Base-by-base conservation (phyloP, 1,140 invertebrate genomes). In the Aphelenchoides fujianensis region DNA sequence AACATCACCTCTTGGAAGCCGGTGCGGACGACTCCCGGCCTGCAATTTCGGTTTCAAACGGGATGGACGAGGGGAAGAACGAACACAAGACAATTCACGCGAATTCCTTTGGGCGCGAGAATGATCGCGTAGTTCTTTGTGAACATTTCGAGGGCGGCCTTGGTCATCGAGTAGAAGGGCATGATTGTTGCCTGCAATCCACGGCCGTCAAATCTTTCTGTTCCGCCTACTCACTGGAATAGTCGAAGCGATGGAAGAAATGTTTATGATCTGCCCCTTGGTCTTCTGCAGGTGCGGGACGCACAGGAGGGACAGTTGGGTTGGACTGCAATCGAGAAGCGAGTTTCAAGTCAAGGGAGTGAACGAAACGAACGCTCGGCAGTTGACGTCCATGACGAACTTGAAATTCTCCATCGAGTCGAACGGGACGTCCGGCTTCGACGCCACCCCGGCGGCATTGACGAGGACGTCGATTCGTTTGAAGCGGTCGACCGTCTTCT, bases 101-200 rank as follows among this genome's bases (percentile, higher is more conserved):
- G 55, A 7, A 59, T 59, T 59, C 55, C 55, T 19, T 59, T 5
- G 12, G 55, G 55, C 5, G 5, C 19, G 32, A 59, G 55, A 7
- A 7, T 19, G 19, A 19, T 5, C 7, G 55, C 55, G 5, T 7
- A 59, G 55, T 19, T 7, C 32, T 59, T 59, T 12, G 55, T 59
- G 19, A 7, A 59, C 55, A 59, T 59, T 12, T 59, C 55, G 19
- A 59, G 55, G 7, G 55, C 55, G 23, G 55, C 55, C 32, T 59
- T 59, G 5, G 55, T 5, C 5, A 59, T 19, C 12, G 5, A 12
- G 55, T 59, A 59, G 32, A 59, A 59, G 5, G 19, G 41, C 41
- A 48, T 48, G 12, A 48, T 48, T 48, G 23, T 23, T 12, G 12
- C 23, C 41, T 48, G 23, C 12, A 48, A n/a, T n/a, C n/a, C n/a